A percentile compares a stretch with the other conserved stretches of the same genome.
phyloP scores from a whole-genome alignment of 2,888 invertebrate genomes.

The Acanthopleura granulata region DNA sequence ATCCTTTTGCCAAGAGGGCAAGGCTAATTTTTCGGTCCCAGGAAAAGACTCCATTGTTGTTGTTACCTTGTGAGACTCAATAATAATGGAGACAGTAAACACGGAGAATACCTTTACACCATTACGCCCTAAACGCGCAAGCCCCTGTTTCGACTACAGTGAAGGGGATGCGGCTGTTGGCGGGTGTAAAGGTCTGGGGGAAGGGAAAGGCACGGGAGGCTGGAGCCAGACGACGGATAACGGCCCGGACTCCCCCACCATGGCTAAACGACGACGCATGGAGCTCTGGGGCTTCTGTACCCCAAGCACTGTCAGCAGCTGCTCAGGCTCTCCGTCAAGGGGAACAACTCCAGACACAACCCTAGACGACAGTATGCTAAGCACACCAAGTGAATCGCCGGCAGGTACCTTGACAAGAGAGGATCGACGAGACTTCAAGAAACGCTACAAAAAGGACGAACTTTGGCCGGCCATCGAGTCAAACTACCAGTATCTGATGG shows the following conservation, averaged over 20 bases:
- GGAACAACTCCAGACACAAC: conserved; percentile 12
- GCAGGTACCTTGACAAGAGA: conserved; percentile 35
- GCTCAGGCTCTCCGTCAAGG: conserved; percentile 8
- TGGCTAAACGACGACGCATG: conserved; percentile 1
- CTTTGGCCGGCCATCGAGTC: conserved; percentile 92
- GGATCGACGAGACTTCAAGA: conserved; percentile 50
- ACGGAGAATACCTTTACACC: background rate
- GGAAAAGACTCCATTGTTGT: too few species aligned
- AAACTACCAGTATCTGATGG: conserved; percentile 95
- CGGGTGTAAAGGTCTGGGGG: background rate
- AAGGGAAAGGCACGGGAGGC: conserved; percentile 6
- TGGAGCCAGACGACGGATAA: background rate
- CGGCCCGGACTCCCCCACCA: background rate
- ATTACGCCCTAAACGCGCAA: background rate
- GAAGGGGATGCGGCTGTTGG: background rate
- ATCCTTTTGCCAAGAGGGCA: too few species aligned
- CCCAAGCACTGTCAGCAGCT: background rate
- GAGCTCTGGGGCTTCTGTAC: background rate
- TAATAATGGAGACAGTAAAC: too few species aligned
- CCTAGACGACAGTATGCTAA: conserved; percentile 48
- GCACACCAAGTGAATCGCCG: conserved; percentile 51
- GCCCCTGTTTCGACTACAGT: background rate
- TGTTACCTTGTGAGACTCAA: too few species aligned
- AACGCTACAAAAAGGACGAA: conserved; percentile 77
- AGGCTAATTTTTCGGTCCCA: too few species aligned